A percentile compares a stretch with the other conserved stretches of the same genome.
Conservation (phyloP, 1,140 invertebrate genomes). For the Drosophila melanogaster region Release_6_plus_ISO1_MT NC_004354.4:9201501-9202000, state of each 20-base stretch:
- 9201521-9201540: constrained; percentile 15
- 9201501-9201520: constrained; percentile 12
- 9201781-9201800: constrained; percentile 84
- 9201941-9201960: no score
- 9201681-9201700: constrained; percentile 26
- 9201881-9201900: constrained; percentile 6
- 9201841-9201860: constrained; percentile 32
- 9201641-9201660: constrained; percentile 2
- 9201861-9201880: constrained; percentile 10
- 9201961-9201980: no score
- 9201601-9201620: constrained; percentile 29
- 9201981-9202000: no score
- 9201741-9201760: neutral
- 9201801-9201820: constrained; percentile 78
- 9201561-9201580: neutral
- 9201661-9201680: neutral
- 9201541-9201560: neutral
- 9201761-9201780: constrained; percentile 44
- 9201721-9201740: neutral
- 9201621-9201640: constrained; percentile 5
- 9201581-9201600: constrained; percentile 2
- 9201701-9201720: neutral
- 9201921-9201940: no score
- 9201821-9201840: constrained; percentile 28
- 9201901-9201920: neutral